Conservation (phyloP, 2,113 vertebrate genomes). For the Muntiacus muntjak region DNA sequence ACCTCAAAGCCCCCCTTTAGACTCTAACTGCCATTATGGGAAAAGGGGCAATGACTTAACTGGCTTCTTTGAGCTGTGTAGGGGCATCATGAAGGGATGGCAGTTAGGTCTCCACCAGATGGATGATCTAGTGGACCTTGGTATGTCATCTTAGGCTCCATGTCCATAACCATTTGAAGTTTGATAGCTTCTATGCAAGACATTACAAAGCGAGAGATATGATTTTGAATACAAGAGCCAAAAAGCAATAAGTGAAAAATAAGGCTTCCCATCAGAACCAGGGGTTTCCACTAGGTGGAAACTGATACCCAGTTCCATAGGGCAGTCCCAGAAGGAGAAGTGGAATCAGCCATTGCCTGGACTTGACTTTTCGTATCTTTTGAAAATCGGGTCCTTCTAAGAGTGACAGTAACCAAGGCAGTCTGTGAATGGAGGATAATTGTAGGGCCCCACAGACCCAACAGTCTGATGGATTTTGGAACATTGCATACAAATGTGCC, state of each 20-base stretch:
- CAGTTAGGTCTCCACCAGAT: background rate
- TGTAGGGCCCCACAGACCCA: background rate
- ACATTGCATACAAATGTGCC: background rate
- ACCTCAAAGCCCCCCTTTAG: background rate
- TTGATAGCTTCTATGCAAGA: background rate
- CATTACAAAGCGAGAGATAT: background rate
- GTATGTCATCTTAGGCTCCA: background rate
- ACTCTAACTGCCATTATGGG: background rate
- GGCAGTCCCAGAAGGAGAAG: background rate
- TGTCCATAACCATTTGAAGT: background rate
- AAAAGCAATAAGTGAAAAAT: background rate
- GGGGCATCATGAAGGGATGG: background rate
- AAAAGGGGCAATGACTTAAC: background rate
- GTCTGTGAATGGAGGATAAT: background rate
- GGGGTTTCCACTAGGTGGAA: background rate
- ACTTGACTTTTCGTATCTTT: background rate
- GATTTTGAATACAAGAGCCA: background rate
- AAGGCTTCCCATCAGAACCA: background rate
- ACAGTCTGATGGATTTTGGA: background rate
- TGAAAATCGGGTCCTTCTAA: background rate
- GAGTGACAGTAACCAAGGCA: background rate
- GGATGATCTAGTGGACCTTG: background rate
- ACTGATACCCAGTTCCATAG: background rate
- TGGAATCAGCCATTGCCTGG: background rate
- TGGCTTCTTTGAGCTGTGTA: background rate